Base-by-base conservation (phyloP, 2,113 vertebrate species). In the Furnarius figulus region DNA sequence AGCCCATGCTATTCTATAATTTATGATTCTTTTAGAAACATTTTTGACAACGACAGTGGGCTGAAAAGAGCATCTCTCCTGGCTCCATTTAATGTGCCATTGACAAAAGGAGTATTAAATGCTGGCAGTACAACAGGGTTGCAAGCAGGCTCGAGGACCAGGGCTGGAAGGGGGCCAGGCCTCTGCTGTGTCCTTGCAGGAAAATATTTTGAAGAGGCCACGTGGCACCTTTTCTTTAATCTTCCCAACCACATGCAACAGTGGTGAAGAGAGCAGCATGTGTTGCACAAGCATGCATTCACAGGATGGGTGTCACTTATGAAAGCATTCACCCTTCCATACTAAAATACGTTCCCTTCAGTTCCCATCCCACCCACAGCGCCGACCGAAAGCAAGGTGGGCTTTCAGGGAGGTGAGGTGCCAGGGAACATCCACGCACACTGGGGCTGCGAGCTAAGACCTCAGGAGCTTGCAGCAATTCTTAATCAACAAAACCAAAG, bases 271-370 rank as follows among this genome's bases (percentile, higher is more conserved):
- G 14, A 67, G 52, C 6, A 63, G 50, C 9, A 13, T 0, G 11
- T 14, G 10, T 39, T 79, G 79, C 10, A 8, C 2, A 44, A 2
- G 10, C 0, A 0, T 22, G 31, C 8, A 5, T n/a, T 56, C 3
- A 1, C 31, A 84, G 47, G 28, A 0, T 85, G 70, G 23, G 37
- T 35, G 16, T 15, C 33, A 59, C 61, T 14, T 40, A 46, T 0
- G 4, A 33, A 14, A 14, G 2, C 7, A 58, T 10, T 25, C 74
- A 27, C 23, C 28, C 30, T 39, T 55, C 61, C 15, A 2, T 5
- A 47, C 9, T 14, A 71, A 71, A 62, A 2, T 9, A 50, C 0
- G 8, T 24, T 73, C 10, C 17, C 39, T 19, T 56, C 42, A 7
- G 15, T 12, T 20, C 9, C 33, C 46, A 59, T 66, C 20, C 50